A percentile compares a stretch with the other conserved stretches of the same genome.
Conservation (phyloP, 2,113 vertebrate species). For the Phylloscopus trochiloides region DNA sequence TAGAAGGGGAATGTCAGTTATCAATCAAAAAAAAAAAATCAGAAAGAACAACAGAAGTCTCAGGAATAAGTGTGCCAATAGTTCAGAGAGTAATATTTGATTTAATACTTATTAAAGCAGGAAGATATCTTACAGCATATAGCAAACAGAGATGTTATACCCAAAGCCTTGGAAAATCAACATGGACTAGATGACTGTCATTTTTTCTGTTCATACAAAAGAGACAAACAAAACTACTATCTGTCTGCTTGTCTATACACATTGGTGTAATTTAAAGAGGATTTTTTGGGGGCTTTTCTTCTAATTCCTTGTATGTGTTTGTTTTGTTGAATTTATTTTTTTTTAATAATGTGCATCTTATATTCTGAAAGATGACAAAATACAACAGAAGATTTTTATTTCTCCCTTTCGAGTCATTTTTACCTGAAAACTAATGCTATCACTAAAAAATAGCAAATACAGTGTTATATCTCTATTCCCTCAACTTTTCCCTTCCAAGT, state of each 20-base stretch:
- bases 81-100: not conserved
- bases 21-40: not conserved
- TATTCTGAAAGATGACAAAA: not conserved
- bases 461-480: not conserved
- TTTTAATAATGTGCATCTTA: not conserved
- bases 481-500: not conserved
- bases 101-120: not conserved
- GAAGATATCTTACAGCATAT: not conserved
- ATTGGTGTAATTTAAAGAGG: not conserved
- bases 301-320: not conserved
- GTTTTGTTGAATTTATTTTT: not conserved
- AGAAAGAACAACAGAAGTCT: not conserved
- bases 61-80: not conserved
- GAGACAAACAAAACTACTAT: not conserved
- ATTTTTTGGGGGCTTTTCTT: not conserved
- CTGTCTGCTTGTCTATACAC: not conserved
- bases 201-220: not conserved
- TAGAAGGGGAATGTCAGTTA: not conserved
- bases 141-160: not conserved
- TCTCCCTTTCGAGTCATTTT: not conserved
- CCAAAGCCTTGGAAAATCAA: not conserved
- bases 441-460: not conserved
- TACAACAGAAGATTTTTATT: not conserved
- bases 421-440: not conserved
- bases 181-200: rapidly evolving